Conservation (phyloP, 2,113 vertebrate genomes). For the Pelodiscus sinensis region DNA sequence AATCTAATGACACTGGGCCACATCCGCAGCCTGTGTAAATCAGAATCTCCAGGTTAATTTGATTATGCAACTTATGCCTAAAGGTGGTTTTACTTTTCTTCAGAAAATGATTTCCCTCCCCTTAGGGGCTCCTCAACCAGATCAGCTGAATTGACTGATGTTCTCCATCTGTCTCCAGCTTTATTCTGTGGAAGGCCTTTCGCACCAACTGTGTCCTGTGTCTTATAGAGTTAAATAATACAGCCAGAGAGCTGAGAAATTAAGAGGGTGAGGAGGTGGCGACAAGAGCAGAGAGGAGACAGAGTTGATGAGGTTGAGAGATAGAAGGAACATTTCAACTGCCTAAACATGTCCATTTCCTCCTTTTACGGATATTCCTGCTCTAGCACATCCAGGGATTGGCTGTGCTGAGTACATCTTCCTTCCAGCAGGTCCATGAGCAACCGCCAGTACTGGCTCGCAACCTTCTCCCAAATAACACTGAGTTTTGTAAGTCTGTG, state of each 20-base stretch:
- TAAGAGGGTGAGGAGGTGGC: not conserved
- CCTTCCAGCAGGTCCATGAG: fast-evolving
- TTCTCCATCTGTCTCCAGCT: not conserved
- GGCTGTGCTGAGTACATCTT: fast-evolving
- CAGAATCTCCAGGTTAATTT: not conserved
- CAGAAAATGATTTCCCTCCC: not conserved
- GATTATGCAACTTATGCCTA: not conserved
- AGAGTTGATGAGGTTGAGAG: not conserved
- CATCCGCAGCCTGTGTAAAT: not conserved
- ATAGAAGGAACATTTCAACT: not conserved
- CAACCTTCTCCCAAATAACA: not conserved
- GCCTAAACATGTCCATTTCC: not conserved
- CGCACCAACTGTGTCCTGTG: not conserved
- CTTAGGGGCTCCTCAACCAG: not conserved
- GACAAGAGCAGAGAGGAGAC: not conserved
- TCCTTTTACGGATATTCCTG: not conserved
- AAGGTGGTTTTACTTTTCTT: not conserved
- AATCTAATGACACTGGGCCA: not conserved
- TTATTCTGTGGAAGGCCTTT: not conserved
- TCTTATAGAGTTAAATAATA: not conserved
- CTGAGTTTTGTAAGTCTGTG: not conserved
- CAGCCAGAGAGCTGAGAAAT: not conserved
- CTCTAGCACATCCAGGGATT: not conserved
- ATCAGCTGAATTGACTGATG: not conserved
- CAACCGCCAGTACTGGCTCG: fast-evolving